Conservation (phyloP, 1,140 invertebrate species). For the Neodiprion pinetum region DNA sequence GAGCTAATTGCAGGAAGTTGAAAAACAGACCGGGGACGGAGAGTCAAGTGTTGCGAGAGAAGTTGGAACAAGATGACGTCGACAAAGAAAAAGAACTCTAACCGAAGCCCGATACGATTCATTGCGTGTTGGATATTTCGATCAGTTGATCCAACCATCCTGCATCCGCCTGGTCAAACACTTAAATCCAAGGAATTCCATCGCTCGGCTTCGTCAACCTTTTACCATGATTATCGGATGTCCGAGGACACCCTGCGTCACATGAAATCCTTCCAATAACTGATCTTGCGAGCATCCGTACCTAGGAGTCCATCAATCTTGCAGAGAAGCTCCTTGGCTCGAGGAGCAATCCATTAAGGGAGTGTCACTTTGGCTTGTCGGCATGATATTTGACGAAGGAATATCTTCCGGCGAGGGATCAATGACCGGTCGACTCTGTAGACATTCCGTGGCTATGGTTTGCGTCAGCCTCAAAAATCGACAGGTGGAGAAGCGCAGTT, state of each 20-base stretch:
- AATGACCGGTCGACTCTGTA: too few species aligned
- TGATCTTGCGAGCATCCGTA: background rate
- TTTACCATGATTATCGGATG: background rate
- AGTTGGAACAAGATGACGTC: background rate
- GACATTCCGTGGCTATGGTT: too few species aligned
- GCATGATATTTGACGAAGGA: too few species aligned
- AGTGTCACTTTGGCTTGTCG: too few species aligned
- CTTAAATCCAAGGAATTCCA: background rate
- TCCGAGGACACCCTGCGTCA: too few species aligned
- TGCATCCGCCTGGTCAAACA: background rate
- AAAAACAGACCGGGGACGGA: background rate
- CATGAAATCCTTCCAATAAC: background rate
- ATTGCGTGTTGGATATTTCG: background rate
- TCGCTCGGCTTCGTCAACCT: background rate
- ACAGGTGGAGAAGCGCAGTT: too few species aligned
- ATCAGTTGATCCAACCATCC: background rate
- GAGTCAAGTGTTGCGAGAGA: background rate
- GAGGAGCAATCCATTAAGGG: too few species aligned
- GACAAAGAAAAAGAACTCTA: too few species aligned
- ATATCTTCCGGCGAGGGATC: too few species aligned
- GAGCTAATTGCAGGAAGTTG: constrained; percentile 1
- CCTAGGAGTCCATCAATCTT: too few species aligned
- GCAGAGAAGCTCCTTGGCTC: too few species aligned
- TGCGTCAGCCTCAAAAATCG: too few species aligned
- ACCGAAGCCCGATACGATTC: background rate